These are phyloP conservation scores for Dipus sagitta DNA, from an alignment of 2,797 vertebrate genomes.

Conservation along the genomic window DNA sequence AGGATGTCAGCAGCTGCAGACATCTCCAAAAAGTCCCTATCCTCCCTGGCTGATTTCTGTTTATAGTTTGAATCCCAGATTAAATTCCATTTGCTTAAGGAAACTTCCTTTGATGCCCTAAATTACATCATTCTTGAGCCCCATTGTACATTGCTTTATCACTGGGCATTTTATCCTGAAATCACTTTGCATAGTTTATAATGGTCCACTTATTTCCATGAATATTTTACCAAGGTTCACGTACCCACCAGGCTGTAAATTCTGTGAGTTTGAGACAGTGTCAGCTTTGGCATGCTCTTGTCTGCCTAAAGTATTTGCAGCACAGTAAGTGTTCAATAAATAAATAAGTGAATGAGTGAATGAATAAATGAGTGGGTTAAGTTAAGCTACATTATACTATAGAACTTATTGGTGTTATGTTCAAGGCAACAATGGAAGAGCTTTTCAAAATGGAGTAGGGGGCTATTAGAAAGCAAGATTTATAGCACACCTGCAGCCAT, in stretches of 20 bases:
- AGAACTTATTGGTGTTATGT: slow-evolving; percentile 19
- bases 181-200: slow-evolving; percentile 40
- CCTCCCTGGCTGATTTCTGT: background rate
- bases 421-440: background rate
- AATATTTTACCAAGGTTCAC: slow-evolving; percentile 55
- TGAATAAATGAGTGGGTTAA: slow-evolving; percentile 8
- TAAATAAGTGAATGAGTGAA: slow-evolving; percentile 18
- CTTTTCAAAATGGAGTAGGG: background rate
- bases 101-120: slow-evolving; percentile 4
- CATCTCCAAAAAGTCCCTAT: background rate
- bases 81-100: slow-evolving; percentile 48
- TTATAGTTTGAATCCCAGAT: slow-evolving; percentile 47
- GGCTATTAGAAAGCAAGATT: background rate
- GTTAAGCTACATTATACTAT: slow-evolving; percentile 1
- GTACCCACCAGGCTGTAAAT: background rate
- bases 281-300: slow-evolving; percentile 9
- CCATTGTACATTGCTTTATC: background rate
- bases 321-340: background rate
- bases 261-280: background rate
- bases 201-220: slow-evolving; percentile 3
- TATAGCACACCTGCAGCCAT: background rate
- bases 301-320: slow-evolving; percentile 18
- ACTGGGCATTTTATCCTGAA: background rate
- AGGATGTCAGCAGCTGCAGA: slow-evolving; percentile 6
- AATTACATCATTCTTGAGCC: background rate